phyloP scores from a whole-genome alignment of 2,888 invertebrate genomes.

The Artemia sinica region DNA sequence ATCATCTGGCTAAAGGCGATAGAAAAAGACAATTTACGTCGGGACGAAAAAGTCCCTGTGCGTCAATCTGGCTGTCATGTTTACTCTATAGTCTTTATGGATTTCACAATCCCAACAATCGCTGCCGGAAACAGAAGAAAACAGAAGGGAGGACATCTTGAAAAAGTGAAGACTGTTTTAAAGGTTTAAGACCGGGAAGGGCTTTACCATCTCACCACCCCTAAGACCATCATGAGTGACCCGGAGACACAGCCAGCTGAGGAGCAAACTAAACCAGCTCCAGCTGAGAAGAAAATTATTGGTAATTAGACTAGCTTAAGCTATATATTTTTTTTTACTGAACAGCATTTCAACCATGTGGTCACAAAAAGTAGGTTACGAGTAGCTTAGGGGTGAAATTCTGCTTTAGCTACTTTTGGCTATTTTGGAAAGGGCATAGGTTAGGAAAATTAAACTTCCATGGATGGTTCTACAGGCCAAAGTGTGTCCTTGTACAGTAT shows the following conservation, averaged over 20 bases:
- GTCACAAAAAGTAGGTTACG: conserved; percentile 11
- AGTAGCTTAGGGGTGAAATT: no score
- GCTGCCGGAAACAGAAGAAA: background rate
- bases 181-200: conserved; percentile 18
- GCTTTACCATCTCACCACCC: conserved; percentile 33
- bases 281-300: conserved; percentile 64
- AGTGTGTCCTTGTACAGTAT: no score
- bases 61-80: no score
- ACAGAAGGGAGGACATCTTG: conserved; percentile 1
- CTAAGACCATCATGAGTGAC: conserved; percentile 83
- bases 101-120: no score
- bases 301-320: conserved; percentile 40
- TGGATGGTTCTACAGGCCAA: no score
- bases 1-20: no score
- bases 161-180: background rate
- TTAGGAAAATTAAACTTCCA: no score
- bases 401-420: no score
- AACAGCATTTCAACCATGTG: background rate
- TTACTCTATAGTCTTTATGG: no score
- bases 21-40: no score
- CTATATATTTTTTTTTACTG: background rate
- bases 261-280: conserved; percentile 50
- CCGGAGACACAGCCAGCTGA: conserved; percentile 57
- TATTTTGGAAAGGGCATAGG: no score
- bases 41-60: no score